These are phyloP conservation scores for Sesia bembeciformis DNA, from an alignment of 2,888 invertebrate genomes.

Conservation along the genomic window DNA sequence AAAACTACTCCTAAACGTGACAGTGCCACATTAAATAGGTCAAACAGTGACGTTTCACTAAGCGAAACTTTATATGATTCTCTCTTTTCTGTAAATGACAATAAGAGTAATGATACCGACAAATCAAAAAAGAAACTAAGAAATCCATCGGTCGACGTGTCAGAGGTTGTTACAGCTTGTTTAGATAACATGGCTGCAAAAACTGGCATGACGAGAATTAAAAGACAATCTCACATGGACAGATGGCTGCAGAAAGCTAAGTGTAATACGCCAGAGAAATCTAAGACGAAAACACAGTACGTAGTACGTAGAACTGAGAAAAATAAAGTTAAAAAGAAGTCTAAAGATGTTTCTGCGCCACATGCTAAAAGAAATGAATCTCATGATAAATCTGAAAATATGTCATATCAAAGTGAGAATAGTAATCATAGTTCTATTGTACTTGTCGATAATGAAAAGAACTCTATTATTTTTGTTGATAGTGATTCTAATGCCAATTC, in stretches of 20 bases:
- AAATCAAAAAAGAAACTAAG: conserved; percentile 31
- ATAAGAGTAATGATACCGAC: conserved; percentile 43
- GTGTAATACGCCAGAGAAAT: conserved; percentile 65
- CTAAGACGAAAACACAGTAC: conserved; percentile 14
- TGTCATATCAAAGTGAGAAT: conserved; percentile 12
- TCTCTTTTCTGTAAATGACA: conserved; percentile 56
- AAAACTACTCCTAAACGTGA: conserved; percentile 33
- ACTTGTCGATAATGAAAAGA: not conserved
- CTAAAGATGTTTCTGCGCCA: conserved; percentile 15
- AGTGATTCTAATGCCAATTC: not conserved
- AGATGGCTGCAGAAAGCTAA: conserved; percentile 68
- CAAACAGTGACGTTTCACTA: conserved; percentile 57
- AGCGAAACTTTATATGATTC: conserved; percentile 66
- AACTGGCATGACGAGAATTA: conserved; percentile 62
- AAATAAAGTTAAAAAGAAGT: conserved; percentile 20
- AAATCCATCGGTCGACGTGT: conserved; percentile 55
- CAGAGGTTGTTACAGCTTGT: conserved; percentile 64
- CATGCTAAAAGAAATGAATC: conserved; percentile 26
- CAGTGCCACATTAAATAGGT: conserved; percentile 45
- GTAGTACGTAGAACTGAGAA: conserved; percentile 5
- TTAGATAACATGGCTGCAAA: conserved; percentile 67
- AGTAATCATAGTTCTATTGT: conserved; percentile 4
- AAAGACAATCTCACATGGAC: conserved; percentile 68
- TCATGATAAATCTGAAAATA: conserved; percentile 24
- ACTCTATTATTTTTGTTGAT: not conserved